Evolutionary conservation across 2,113 vertebrate genomes (phyloP).

Genomic region (Lota lota): DNA sequence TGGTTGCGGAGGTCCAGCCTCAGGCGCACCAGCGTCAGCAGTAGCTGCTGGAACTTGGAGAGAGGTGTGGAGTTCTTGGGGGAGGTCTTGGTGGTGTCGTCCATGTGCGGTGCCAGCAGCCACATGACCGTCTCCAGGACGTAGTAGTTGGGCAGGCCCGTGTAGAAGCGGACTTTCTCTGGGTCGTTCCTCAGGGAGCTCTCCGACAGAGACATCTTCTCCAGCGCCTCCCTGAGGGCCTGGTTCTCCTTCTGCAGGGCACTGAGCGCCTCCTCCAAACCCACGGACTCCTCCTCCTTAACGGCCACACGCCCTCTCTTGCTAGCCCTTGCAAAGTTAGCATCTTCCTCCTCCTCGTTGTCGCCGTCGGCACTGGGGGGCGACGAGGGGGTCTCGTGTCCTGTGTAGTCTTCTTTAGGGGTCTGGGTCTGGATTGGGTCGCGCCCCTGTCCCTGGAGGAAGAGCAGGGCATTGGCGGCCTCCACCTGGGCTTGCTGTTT

Average conservation of each 20-base stretch:
- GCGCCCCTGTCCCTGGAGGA: conserved; percentile 70
- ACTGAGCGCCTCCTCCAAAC: conserved; percentile 59
- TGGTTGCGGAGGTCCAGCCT: conserved; percentile 73
- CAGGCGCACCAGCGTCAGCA: conserved; percentile 74
- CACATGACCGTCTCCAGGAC: conserved; percentile 77
- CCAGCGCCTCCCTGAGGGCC: conserved; percentile 67
- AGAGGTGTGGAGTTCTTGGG: conserved; percentile 40
- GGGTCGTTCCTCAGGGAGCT: conserved; percentile 69
- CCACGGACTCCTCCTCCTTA: conserved; percentile 46
- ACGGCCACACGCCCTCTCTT: conserved; percentile 36
- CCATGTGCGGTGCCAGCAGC: conserved; percentile 74
- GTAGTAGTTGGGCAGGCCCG: conserved; percentile 74
- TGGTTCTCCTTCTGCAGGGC: conserved; percentile 69
- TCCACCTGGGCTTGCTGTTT: conserved; percentile 76
- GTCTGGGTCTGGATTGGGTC: conserved; percentile 13
- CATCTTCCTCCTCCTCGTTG: conserved; percentile 17
- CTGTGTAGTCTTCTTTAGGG: conserved; percentile 24
- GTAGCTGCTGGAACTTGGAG: conserved; percentile 74
- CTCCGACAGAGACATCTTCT: conserved; percentile 72
- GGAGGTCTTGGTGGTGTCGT: conserved; percentile 55
- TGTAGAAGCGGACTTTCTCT: conserved; percentile 75
- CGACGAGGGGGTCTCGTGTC: conserved; percentile 51
- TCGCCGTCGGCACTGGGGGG: conserved; percentile 52
- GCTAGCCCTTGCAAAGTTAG: conserved; percentile 21
- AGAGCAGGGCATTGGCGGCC: conserved; percentile 73